Evolutionary conservation across 2,888 invertebrate species (phyloP), one percentile per base, ranked within the genome.

Genomic region (Ecdyonurus torrentis): DNA sequence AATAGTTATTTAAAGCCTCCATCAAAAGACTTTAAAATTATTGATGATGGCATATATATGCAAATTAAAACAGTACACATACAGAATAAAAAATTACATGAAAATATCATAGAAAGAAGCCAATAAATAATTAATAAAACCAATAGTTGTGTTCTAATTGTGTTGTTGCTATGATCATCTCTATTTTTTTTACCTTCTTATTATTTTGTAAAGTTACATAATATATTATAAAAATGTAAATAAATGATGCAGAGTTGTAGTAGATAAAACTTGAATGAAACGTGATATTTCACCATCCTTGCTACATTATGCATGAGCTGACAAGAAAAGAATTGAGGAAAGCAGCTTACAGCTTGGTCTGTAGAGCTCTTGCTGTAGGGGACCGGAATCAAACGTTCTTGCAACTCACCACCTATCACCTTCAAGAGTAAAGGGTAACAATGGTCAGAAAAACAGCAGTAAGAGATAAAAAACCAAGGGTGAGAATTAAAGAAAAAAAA

Each of bases 381-480:
- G 82, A 96, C 95, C 82, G 96, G 94, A 82, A 96, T 95, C 89
- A 96, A 91, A 83, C 95, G 92, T 85, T 95, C 95, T 88, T 95
- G 93, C 85, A 93, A 93, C 86, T 95, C 94, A 84, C 96, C 96
- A 89, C 95, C 95, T 91, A 96, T 96, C 88, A 96, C 95, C 96
- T 96, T 91, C 86, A 91, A 89, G 85, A 88, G 86, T 85, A 87
- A 89, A 87, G 81, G 85, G 83, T 81, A 85, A 86, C 84, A 85
- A 84, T n/a, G 66, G 66, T 67, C 67, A 67, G 66, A 66, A 37
- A 67, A 66, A 66, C 66, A 67, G 66, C 63, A 67, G 66, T 65
- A 66, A 65, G 65, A 65, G 66, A 66, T 67, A 64, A 63, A 67
- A 66, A 66, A 65, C 63, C 63, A 62, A 63, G 63, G 62, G 66